Evolutionary conservation across 1,140 invertebrate species (phyloP), one percentile per base, ranked within the genome.

Genomic region (Samia ricini): DNA sequence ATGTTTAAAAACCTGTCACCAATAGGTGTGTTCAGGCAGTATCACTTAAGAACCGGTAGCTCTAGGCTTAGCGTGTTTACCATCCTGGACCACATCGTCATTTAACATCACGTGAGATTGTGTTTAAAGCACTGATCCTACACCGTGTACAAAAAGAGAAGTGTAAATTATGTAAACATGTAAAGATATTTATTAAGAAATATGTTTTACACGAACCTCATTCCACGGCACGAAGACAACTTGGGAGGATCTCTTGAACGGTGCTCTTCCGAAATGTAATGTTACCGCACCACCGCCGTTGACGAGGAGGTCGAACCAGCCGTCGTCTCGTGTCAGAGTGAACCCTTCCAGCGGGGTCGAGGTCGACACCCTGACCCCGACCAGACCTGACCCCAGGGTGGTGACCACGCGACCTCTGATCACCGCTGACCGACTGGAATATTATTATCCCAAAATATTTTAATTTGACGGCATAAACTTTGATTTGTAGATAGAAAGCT

Each of bases 221-320:
- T 99, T 99, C 97, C 98, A 99, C 2, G 97, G 97, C 19, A 99
- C 97, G 81, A 96, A 97, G 3, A 99, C 96, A 60, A 98, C 97
- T 78, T 96, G 94, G n/a, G 94, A 96, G 68, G 97, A 95, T 0
- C 96, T 94, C 56, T 96, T 94, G 87, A 99, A 99, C 0, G 98
- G 98, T 36, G 96, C 95, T 63, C 98, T 92, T 57, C 98, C 97
- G 79, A 99, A 99, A 79, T 98, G 96, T 12, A 99, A 89, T 0
- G 96, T 98, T 0, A 99, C 97, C 0, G 98, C 97, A 0, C 98
- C 98, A 6, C 98, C 98, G 6, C 98, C 98, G 89, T 99, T 99
- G 15, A 99, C 98, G 75, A 99, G 93, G 4, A 99, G 93, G 90
- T 99, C 98, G 91, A 99, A 99, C 95, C 97, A 97, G 49, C 96